Evolutionary conservation across 1,140 invertebrate species (phyloP).

Genomic region (Akabosia matsudoensis): DNA sequence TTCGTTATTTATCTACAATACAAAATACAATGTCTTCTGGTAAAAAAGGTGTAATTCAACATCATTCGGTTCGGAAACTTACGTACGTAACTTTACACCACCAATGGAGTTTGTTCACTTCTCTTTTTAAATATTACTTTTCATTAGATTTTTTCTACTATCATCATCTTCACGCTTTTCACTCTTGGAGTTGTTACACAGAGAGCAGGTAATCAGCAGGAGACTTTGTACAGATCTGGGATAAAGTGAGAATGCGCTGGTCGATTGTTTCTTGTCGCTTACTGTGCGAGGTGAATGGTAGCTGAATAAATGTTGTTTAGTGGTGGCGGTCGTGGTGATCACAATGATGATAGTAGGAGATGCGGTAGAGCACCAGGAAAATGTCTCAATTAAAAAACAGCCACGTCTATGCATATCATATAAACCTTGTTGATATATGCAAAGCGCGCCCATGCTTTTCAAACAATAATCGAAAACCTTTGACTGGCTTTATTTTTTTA

Average conservation of each 20-base stretch:
- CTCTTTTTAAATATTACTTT: neutral
- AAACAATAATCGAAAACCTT: no score
- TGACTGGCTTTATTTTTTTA: no score
- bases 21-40: no score
- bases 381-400: slow-evolving; percentile 14
- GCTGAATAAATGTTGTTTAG: no score
- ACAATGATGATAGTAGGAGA: no score
- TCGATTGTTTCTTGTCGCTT: neutral
- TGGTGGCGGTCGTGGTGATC: neutral
- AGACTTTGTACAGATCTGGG: neutral
- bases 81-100: no score
- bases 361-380: slow-evolving; percentile 8
- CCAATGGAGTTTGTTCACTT: neutral
- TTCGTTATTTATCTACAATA: neutral
- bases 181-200: neutral
- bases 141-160: neutral
- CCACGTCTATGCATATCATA: no score
- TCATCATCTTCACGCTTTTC: slow-evolving; percentile 14
- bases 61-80: no score
- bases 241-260: neutral
- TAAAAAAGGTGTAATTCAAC: no score
- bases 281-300: no score
- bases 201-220: neutral
- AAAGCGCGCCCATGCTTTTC: no score
- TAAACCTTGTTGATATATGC: no score